Conservation (phyloP, 2,797 vertebrate species). For the Strix occidentalis region DNA sequence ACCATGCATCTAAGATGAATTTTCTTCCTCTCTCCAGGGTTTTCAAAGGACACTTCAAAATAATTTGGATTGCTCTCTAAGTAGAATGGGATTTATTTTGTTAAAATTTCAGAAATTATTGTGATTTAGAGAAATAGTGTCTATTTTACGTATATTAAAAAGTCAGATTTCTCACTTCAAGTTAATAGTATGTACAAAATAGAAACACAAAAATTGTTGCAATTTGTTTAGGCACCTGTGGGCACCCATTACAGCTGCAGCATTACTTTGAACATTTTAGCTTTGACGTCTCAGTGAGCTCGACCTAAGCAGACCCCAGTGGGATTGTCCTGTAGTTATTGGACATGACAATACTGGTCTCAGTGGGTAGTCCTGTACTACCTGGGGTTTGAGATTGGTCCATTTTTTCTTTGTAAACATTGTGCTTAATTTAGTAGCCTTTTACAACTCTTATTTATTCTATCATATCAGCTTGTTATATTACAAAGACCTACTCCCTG, state of each 20-base stretch:
- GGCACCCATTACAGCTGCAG: not conserved
- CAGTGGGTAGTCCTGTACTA: not conserved
- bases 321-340: not conserved
- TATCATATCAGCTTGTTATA: not conserved
- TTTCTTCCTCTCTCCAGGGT: not conserved
- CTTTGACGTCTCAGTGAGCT: not conserved
- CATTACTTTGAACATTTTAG: not conserved
- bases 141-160: not conserved
- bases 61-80: slow-evolving; percentile 20
- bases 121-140: not conserved
- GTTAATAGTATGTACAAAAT: not conserved
- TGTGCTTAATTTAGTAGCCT: not conserved
- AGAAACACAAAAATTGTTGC: not conserved
- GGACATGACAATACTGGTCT: not conserved
- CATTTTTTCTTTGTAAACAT: not conserved
- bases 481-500: not conserved
- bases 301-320: not conserved
- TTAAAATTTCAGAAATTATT: not conserved
- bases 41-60: slow-evolving; percentile 31
- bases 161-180: not conserved
- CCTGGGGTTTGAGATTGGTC: not conserved
- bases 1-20: not conserved
- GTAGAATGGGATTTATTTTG: not conserved
- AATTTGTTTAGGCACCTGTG: not conserved
- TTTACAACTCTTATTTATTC: not conserved